These are phyloP conservation scores for Uromys caudimaculatus DNA, from an alignment of 2,797 vertebrate species.

Conservation along the genomic window DNA sequence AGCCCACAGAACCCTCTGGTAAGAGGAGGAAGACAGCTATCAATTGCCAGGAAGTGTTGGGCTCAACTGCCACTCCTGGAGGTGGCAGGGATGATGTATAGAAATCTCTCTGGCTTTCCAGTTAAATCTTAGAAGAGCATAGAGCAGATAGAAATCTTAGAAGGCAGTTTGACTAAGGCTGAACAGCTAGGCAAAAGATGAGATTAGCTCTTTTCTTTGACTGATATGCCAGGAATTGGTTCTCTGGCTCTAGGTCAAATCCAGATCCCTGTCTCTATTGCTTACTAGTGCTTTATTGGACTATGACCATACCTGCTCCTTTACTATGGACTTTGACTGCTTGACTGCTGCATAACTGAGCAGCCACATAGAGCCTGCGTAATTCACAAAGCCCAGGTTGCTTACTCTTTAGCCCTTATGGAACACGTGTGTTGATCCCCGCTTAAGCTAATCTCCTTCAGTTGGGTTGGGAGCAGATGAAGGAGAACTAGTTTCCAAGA, in stretches of 20 bases:
- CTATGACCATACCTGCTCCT: background rate
- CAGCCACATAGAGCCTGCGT: accelerated
- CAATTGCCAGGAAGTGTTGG: background rate
- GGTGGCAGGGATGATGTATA: background rate
- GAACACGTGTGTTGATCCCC: background rate
- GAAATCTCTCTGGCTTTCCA: background rate
- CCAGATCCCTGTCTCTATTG: background rate
- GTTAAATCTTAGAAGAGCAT: background rate
- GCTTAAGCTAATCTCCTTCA: background rate
- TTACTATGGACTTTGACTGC: background rate
- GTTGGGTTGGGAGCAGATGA: background rate
- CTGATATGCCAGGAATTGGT: background rate
- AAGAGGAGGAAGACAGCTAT: background rate
- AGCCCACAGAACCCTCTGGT: background rate
- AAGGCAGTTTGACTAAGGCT: background rate
- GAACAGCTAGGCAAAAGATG: background rate
- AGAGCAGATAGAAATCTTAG: background rate
- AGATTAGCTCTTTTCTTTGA: background rate
- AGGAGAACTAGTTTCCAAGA: background rate
- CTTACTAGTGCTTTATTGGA: background rate
- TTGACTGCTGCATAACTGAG: background rate
- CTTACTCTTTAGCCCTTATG: background rate
- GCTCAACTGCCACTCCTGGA: background rate
- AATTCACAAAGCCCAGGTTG: background rate
- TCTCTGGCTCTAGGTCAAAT: background rate